A percentile compares a stretch with the other conserved stretches of the same genome.
Evolutionary conservation across 1,140 invertebrate genomes (phyloP).

Genomic region (Drosophila novamexicana): DNA sequence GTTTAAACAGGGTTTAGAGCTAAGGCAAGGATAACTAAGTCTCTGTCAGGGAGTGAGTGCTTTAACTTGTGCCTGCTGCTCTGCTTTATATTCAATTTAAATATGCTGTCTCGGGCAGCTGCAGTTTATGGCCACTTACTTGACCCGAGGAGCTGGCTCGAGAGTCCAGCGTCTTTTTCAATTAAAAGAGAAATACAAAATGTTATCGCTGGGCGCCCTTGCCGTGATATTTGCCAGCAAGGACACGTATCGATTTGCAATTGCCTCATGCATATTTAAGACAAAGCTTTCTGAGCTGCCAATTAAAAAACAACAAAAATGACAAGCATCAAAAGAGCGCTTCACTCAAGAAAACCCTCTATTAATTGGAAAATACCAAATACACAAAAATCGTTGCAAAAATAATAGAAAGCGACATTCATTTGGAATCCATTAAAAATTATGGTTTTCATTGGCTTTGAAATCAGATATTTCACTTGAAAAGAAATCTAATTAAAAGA

Average conservation of each 20-base stretch:
- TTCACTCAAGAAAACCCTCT: no score
- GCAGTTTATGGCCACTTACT: constrained; percentile 50
- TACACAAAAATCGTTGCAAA: background rate
- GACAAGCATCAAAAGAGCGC: background rate
- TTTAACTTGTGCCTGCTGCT: constrained; percentile 34
- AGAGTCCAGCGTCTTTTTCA: constrained; percentile 21
- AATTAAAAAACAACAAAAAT: constrained; percentile 8
- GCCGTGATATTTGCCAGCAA: constrained; percentile 46
- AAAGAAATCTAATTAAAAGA: no score
- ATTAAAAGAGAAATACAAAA: constrained; percentile 37
- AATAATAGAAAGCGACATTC: background rate
- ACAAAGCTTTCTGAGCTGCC: constrained; percentile 2
- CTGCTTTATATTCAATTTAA: constrained; percentile 41
- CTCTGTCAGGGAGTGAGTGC: background rate
- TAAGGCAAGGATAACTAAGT: background rate
- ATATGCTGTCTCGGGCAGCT: constrained; percentile 51
- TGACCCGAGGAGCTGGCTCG: background rate
- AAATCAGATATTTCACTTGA: no score
- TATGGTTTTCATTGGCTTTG: no score
- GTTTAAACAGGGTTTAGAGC: constrained; percentile 8
- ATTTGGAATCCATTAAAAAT: no score
- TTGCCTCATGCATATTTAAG: constrained; percentile 33
- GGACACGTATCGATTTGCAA: constrained; percentile 54
- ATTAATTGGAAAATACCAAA: no score
- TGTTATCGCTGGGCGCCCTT: constrained; percentile 13